Evolutionary conservation across 1,140 invertebrate genomes (phyloP).

Genomic region (Pseudobourletiella spinata): DNA sequence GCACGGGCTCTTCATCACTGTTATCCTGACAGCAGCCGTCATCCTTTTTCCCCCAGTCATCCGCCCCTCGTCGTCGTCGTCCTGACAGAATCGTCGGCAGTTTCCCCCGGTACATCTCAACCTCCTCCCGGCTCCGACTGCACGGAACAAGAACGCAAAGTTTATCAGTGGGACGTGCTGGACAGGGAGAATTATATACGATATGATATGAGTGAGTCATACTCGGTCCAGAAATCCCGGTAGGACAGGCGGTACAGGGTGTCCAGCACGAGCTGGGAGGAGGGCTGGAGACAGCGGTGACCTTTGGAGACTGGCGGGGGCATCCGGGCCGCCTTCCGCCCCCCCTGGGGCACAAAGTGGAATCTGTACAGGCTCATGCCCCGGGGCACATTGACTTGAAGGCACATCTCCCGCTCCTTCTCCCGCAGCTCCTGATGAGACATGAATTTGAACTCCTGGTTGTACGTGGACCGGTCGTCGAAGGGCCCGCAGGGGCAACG

Average conservation of each 20-base stretch:
- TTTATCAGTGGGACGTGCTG: too few species aligned
- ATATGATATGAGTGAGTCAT: too few species aligned
- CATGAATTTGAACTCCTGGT: conserved; percentile 22
- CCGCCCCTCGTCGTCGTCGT: background rate
- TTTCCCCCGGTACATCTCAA: conserved; percentile 21
- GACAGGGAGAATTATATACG: too few species aligned
- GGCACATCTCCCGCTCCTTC: conserved; percentile 9
- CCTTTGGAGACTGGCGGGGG: conserved; percentile 24
- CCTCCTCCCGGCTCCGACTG: background rate
- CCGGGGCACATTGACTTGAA: background rate
- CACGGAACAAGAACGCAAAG: too few species aligned
- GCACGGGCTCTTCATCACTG: background rate
- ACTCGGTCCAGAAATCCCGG: conserved; percentile 26
- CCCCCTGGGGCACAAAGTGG: conserved; percentile 13
- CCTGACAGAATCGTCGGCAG: background rate
- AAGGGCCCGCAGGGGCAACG: conserved; percentile 28
- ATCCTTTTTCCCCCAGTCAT: background rate
- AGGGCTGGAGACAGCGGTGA: conserved; percentile 27
- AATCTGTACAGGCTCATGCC: conserved; percentile 18
- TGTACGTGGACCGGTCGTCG: conserved; percentile 26
- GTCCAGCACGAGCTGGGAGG: background rate
- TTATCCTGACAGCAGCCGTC: background rate
- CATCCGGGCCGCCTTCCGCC: conserved; percentile 19
- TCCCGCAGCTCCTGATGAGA: conserved; percentile 5
- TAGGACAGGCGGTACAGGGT: conserved; percentile 15